Percentiles rank a stretch among this genome's conserved stretches.
These are phyloP conservation scores for Palythoa caribaeorum DNA, from an alignment of 92 coral and sea anemone genomes.

Conservation along the genomic window DNA sequence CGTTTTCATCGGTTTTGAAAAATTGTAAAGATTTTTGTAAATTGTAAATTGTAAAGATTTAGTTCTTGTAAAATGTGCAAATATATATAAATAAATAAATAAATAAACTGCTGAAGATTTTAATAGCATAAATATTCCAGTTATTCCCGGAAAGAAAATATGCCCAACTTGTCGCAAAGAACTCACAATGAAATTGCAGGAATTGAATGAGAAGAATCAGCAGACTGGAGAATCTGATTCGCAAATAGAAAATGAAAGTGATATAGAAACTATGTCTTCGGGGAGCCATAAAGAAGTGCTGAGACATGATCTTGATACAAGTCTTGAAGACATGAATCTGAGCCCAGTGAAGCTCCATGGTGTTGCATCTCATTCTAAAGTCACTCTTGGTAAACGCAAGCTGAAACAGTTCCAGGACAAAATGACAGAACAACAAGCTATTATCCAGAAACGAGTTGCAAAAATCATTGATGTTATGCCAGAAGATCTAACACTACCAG, in stretches of 20 bases:
- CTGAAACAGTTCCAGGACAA: constrained; percentile 51
- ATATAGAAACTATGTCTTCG: constrained; percentile 31
- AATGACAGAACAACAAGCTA: constrained; percentile 49
- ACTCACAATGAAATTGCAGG: constrained; percentile 17
- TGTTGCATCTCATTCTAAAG: constrained; percentile 54
- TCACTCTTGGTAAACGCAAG: constrained; percentile 30
- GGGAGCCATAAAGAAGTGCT: constrained; percentile 50
- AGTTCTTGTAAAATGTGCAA: too few species aligned
- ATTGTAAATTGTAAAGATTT: too few species aligned
- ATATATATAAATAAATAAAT: too few species aligned
- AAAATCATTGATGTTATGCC: constrained; percentile 54
- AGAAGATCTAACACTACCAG: constrained; percentile 58
- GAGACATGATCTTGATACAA: constrained; percentile 56
- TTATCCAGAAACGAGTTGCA: constrained; percentile 55
- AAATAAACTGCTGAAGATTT: constrained; percentile 54
- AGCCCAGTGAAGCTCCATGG: constrained; percentile 55
- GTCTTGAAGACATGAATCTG: constrained; percentile 50
- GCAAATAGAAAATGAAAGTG: constrained; percentile 48
- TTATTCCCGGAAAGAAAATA: constrained; percentile 60
- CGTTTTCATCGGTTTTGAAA: too few species aligned
- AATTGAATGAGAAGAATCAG: constrained; percentile 9
- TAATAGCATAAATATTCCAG: constrained; percentile 49
- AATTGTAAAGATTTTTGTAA: too few species aligned
- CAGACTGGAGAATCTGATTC: constrained; percentile 36
- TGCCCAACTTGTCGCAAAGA: constrained; percentile 60